These are phyloP conservation scores for Phylloscopus trochilus DNA, from an alignment of 2,113 vertebrate species.

Conservation along the genomic window DNA sequence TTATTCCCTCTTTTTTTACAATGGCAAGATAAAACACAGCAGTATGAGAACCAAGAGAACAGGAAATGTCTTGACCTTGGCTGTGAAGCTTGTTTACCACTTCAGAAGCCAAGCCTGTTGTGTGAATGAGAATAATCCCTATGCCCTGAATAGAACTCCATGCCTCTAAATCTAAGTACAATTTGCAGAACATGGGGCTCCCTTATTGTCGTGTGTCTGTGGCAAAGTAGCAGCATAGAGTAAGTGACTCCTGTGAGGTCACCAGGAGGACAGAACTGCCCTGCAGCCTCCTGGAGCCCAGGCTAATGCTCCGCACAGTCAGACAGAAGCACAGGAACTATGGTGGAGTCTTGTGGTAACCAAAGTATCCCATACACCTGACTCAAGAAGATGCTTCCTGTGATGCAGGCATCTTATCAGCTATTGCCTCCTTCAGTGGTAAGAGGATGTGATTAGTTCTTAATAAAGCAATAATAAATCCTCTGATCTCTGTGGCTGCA, in stretches of 20 bases:
- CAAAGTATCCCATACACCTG: neutral
- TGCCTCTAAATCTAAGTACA: neutral
- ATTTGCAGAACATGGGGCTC: neutral
- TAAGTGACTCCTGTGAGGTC: neutral
- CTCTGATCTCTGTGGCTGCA: neutral
- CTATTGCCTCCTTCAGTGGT: neutral
- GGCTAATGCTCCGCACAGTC: neutral
- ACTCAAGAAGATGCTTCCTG: neutral
- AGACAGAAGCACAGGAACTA: neutral
- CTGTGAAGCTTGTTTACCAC: neutral
- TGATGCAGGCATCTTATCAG: neutral
- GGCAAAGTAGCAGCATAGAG: neutral
- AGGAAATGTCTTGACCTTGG: neutral
- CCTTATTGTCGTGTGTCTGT: fast-evolving
- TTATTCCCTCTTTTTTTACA: neutral
- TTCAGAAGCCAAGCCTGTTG: neutral
- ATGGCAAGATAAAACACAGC: neutral
- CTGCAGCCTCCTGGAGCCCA: neutral
- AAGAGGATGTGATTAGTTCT: neutral
- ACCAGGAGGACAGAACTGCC: neutral
- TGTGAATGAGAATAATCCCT: neutral
- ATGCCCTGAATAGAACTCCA: neutral
- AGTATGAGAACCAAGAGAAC: neutral
- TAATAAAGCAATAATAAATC: neutral
- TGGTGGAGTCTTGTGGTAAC: neutral